Base-by-base conservation (phyloP, 2,888 invertebrate species). In the Rugalucina vietnamica region DNA sequence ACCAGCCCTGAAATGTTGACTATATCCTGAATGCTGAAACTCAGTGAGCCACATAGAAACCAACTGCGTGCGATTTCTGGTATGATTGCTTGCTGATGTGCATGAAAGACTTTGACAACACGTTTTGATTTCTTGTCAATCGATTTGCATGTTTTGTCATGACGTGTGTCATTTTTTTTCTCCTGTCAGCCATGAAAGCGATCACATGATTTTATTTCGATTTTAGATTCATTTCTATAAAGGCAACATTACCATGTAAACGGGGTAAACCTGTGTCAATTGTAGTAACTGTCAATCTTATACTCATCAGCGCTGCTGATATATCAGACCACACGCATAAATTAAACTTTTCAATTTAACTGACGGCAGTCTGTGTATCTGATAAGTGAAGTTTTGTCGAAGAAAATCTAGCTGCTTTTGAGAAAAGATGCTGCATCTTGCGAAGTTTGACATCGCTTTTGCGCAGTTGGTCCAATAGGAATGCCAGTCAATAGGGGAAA, bases 261-360 rank as follows among this genome's bases (percentile, higher is more conserved):
- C 65, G 29, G 65, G 27, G 21, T 65, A 34, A 65, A 65, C 29
- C 65, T 29, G 65, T 18, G 24, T 65, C 24, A 18, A 65, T 65
- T 65, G 65, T 65, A 34, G 65, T 34, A 34, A 34, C 65, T 65
- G 65, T 65, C 65, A 65, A 34, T 65, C 65, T 65, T 24, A 21
- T 34, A 12, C 24, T 1, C 65, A 65, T 65, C 65, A 65, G 21
- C 65, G 8, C 60, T 5, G 60, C 65, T 29, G 29, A 65, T 65
- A 65, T 34, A 65, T 65, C 65, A 65, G 65, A 65, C 65, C 65
- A 65, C 65, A 65, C 65, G 65, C 65, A 29, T 65, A 65, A 65
- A 65, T 65, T 65, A 65, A 65, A 65, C 65, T 65, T 34, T 65
- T 65, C 34, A 10, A 34, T 65, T 65, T 65, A 54, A 32, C 65